phyloP scores from a whole-genome alignment of 53 echinoderm and acorn worm species.

The Astropecten irregularis region DNA sequence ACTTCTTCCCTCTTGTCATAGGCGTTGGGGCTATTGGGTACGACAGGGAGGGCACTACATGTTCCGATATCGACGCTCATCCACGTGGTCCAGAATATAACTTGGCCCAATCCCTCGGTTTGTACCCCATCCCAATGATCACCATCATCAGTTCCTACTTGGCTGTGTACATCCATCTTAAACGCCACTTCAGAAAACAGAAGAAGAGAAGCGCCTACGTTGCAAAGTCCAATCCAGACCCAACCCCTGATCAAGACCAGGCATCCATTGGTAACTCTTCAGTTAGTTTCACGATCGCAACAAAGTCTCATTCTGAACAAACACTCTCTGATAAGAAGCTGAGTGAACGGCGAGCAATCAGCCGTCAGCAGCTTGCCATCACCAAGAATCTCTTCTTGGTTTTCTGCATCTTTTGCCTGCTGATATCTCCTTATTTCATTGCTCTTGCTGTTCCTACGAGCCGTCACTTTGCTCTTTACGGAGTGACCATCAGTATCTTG shows the following conservation, averaged over 20 bases:
- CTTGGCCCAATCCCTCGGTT: conserved; percentile 17
- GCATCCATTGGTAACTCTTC: neutral
- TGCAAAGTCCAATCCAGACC: neutral
- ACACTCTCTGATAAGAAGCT: too few species aligned
- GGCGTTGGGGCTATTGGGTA: conserved; percentile 27
- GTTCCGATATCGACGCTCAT: conserved; percentile 20
- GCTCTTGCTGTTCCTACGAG: conserved; percentile 25
- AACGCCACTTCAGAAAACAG: conserved; percentile 45
- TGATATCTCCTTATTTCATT: conserved; percentile 54
- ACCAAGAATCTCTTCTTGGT: conserved; percentile 56
- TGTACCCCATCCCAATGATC: conserved; percentile 39
- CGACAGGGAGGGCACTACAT: conserved; percentile 20
- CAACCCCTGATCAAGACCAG: neutral
- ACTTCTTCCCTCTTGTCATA: conserved; percentile 19
- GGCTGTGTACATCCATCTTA: conserved; percentile 59
- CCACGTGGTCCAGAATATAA: conserved; percentile 33
- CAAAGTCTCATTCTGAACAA: too few species aligned
- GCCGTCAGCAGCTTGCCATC: conserved; percentile 50
- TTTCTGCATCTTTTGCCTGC: conserved; percentile 34
- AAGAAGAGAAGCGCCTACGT: neutral
- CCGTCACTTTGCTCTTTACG: conserved; percentile 21
- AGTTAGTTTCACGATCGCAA: neutral
- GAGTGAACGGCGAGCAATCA: conserved; percentile 7
- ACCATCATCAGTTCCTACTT: conserved; percentile 61
- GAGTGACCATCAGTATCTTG: conserved; percentile 16